These are phyloP conservation scores for Eriosoma lanigerum DNA, from an alignment of 1,140 invertebrate genomes.

Conservation along the genomic window DNA sequence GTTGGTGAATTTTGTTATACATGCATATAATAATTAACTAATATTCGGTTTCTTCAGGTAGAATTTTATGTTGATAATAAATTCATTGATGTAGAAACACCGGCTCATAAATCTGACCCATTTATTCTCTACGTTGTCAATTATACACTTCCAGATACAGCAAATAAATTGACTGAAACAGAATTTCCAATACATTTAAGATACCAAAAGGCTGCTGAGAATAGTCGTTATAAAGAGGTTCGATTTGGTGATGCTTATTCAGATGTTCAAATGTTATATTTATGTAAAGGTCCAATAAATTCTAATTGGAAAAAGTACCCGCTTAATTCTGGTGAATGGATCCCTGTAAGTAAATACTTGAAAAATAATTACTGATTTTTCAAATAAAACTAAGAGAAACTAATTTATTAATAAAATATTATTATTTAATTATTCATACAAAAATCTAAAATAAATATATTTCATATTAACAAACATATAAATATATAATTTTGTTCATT, in stretches of 20 bases:
- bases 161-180: constrained; percentile 32
- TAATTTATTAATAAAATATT: too few species aligned
- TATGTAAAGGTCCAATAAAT: constrained; percentile 31
- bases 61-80: constrained; percentile 43
- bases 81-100: constrained; percentile 43
- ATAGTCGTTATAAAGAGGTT: constrained; percentile 37
- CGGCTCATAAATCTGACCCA: constrained; percentile 36
- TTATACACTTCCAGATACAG: constrained; percentile 20
- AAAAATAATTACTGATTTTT: too few species aligned
- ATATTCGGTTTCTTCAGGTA: constrained; percentile 4
- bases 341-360: constrained; percentile 34
- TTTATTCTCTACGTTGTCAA: constrained; percentile 40
- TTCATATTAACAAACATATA: too few species aligned
- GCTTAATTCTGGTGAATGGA: constrained; percentile 20
- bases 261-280: constrained; percentile 39
- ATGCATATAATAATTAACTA: background rate
- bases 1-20: background rate
- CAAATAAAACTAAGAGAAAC: too few species aligned
- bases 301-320: constrained; percentile 38
- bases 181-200: constrained; percentile 39
- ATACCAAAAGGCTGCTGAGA: constrained; percentile 28
- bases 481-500: too few species aligned
- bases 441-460: too few species aligned
- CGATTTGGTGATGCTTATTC: constrained; percentile 41
- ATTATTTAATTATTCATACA: too few species aligned